Percentiles rank a stretch among this genome's conserved stretches.
Evolutionary conservation across 2,888 invertebrate genomes (phyloP).

Genomic region (Hydraecia micacea): DNA sequence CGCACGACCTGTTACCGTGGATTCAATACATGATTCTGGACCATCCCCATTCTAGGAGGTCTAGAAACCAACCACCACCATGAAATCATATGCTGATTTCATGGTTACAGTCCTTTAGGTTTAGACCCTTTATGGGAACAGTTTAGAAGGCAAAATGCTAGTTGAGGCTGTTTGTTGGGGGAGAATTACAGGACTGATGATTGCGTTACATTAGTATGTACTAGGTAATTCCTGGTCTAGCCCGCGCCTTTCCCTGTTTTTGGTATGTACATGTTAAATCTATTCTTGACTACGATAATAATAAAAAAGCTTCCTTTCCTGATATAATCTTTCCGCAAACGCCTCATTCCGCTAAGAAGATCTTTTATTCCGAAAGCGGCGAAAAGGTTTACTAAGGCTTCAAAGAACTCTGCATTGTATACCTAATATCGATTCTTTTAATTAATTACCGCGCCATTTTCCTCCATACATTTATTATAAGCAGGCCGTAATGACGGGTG

Average conservation of each 20-base stretch:
- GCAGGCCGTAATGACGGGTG: conserved; percentile 16
- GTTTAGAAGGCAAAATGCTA: background rate
- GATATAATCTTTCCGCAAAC: background rate
- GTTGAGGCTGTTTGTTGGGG: background rate
- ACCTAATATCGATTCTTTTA: conserved; percentile 17
- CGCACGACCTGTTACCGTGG: no score
- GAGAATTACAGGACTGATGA: background rate
- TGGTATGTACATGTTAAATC: background rate
- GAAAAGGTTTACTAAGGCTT: background rate
- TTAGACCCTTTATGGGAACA: background rate
- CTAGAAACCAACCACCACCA: no score
- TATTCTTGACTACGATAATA: background rate
- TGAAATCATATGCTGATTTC: no score
- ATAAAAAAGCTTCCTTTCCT: background rate
- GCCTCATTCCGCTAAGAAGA: background rate
- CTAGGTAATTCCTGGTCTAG: background rate
- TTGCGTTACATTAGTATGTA: background rate
- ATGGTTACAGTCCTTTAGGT: no score
- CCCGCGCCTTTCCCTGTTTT: background rate
- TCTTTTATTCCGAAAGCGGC: background rate
- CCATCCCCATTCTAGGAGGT: no score
- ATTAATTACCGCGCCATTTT: conserved; percentile 30
- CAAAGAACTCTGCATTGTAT: background rate
- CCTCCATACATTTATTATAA: conserved; percentile 6
- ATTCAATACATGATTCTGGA: no score